Evolutionary conservation across 2,113 vertebrate genomes (phyloP).

Genomic region (Condylura cristata): DNA sequence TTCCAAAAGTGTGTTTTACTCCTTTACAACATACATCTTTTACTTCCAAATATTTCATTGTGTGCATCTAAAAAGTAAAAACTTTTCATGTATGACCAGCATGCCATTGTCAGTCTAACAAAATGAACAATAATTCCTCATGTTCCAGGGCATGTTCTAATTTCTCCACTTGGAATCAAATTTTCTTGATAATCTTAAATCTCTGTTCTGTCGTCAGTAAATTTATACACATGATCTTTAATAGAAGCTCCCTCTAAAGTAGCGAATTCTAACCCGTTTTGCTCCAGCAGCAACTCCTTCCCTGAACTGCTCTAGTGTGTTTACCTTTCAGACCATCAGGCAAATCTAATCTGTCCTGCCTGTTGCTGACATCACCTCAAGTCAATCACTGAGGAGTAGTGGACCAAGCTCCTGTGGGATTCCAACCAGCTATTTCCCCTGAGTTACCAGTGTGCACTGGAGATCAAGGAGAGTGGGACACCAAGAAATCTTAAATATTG

Average conservation of each 20-base stretch:
- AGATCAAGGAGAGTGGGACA: neutral
- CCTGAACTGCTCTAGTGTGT: neutral
- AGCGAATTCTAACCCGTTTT: neutral
- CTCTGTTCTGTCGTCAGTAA: neutral
- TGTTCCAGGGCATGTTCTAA: neutral
- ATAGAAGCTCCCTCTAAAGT: neutral
- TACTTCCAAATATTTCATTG: neutral
- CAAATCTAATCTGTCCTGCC: neutral
- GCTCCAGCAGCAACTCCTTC: neutral
- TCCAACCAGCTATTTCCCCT: neutral
- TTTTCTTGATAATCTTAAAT: neutral
- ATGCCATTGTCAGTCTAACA: neutral
- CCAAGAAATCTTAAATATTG: neutral
- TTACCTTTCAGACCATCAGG: neutral
- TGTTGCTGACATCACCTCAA: neutral
- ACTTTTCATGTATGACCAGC: neutral
- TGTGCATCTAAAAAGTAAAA: neutral
- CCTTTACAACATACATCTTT: neutral
- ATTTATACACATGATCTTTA: neutral
- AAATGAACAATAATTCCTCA: slow-evolving; percentile 15
- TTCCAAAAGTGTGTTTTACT: neutral
- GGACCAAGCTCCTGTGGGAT: neutral
- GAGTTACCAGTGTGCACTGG: neutral
- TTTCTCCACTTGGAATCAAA: slow-evolving; percentile 6
- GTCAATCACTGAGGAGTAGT: slow-evolving; percentile 2